These are phyloP conservation scores for Cryptotis parvus DNA, from an alignment of 2,113 vertebrate species.

Conservation along the genomic window DNA sequence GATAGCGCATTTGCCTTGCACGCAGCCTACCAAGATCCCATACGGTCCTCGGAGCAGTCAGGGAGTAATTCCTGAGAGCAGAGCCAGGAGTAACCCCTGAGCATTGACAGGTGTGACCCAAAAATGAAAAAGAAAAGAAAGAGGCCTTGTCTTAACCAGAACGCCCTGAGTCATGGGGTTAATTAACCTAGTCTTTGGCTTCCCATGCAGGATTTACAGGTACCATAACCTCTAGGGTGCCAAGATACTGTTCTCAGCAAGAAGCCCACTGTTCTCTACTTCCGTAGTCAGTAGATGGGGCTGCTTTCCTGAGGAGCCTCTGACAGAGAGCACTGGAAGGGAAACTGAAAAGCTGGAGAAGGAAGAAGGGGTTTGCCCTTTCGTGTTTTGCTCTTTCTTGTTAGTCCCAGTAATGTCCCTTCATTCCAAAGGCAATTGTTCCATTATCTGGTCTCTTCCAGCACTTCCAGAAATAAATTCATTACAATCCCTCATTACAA, in stretches of 20 bases:
- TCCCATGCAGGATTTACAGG: neutral
- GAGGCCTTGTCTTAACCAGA: neutral
- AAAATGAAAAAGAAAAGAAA: too few relatives aligned
- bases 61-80: too few relatives aligned
- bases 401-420: neutral
- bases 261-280: neutral
- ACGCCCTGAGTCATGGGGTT: neutral
- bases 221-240: neutral
- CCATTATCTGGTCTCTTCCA: neutral
- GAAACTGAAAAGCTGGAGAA: neutral
- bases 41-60: too few relatives aligned
- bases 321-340: neutral
- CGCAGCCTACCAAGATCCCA: too few relatives aligned
- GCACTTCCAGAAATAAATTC: neutral
- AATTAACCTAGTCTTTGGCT: neutral
- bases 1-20: too few relatives aligned
- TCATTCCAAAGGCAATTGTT: neutral
- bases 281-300: accelerated
- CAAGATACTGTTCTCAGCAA: neutral
- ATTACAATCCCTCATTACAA: neutral
- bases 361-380: neutral
- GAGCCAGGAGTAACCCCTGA: too few relatives aligned
- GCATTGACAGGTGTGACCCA: too few relatives aligned
- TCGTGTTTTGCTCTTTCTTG: neutral
- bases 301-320: neutral